A percentile compares a stretch with the other conserved stretches of the same genome.
phyloP scores from a whole-genome alignment of 2,888 invertebrate species.

The Drosophila pseudotakahashii region DNA sequence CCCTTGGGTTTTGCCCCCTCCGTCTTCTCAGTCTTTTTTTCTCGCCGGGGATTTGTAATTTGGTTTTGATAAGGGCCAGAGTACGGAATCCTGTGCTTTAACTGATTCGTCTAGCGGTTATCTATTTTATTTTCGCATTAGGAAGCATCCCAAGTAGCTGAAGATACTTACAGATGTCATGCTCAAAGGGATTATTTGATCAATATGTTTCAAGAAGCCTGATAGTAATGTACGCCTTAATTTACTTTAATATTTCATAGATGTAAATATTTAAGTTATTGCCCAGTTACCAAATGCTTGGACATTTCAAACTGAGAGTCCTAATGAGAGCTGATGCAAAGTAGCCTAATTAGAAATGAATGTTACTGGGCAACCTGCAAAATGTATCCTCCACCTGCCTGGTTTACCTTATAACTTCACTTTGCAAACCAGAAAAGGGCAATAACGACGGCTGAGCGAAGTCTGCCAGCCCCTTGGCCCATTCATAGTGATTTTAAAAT shows the following conservation, averaged over 20 bases:
- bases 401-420: conserved; percentile 6
- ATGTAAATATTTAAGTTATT: neutral
- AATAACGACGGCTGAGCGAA: conserved; percentile 4
- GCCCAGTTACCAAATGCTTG: neutral
- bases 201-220: neutral
- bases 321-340: neutral
- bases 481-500: conserved; percentile 59
- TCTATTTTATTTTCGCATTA: conserved; percentile 66
- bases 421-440: neutral
- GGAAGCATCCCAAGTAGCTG: conserved; percentile 26
- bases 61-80: conserved; percentile 64
- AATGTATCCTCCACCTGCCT: neutral
- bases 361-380: neutral
- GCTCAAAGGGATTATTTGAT: neutral
- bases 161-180: neutral
- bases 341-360: conserved; percentile 1
- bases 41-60: conserved; percentile 71
- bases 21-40: conserved; percentile 16
- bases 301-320: neutral
- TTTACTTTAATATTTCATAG: neutral
- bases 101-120: conserved; percentile 53
- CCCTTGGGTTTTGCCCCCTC: conserved; percentile 13
- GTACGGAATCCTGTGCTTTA: conserved; percentile 43
- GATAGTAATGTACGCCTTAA: neutral
- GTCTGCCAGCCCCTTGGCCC: conserved; percentile 13